Base-by-base conservation (phyloP, 2,797 vertebrate genomes). In the Delichon dasypus region DNA sequence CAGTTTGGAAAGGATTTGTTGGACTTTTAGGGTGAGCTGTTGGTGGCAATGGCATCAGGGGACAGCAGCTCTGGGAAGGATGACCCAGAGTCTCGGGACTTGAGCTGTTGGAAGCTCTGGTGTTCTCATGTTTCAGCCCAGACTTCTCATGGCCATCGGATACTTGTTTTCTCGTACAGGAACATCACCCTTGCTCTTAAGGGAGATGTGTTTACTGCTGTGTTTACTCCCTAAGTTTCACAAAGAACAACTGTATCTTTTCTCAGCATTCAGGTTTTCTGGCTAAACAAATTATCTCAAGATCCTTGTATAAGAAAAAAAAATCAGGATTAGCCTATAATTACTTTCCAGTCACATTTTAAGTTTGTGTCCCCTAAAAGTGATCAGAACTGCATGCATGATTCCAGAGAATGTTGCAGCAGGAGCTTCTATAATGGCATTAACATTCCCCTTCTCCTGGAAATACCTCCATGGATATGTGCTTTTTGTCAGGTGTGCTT, bases 51-150 rank as follows among this genome's bases (percentile, higher is more conserved):
- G 18, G 72, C 89, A 65, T 36, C 51, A 62, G 51, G 34, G 53
- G 12, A 67, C 11, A 30, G 76, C 66, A 74, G 83, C 79, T 57
- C 86, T 70, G 64, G 73, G 45, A 72, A 87, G 92, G 85, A 25
- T 44, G 72, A 87, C 38, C 75, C 57, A 73, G 55, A 67, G 85
- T 60, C 60, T 76, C 38, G 1, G 77, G 65, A 51, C 64, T 17
- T 7, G 79, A 34, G 60, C 83, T 68, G 29, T 10, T 84, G 66
- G 87, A 83, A 92, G 91, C 91, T 67, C 38, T 5, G 20, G 48
- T 6, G 73, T 74, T 91, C 95, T 96, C 95, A 40, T 48, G 71
- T 96, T 96, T 95, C 95, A 96, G 92, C 38, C 60, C 78, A 54
- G 85, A 57, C 87, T 91, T 17, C 67, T 83, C 92, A 38, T 65